Evolutionary conservation across 2,113 vertebrate genomes (phyloP), one percentile per base, ranked within the genome.

Genomic region (Daubentonia madagascariensis): DNA sequence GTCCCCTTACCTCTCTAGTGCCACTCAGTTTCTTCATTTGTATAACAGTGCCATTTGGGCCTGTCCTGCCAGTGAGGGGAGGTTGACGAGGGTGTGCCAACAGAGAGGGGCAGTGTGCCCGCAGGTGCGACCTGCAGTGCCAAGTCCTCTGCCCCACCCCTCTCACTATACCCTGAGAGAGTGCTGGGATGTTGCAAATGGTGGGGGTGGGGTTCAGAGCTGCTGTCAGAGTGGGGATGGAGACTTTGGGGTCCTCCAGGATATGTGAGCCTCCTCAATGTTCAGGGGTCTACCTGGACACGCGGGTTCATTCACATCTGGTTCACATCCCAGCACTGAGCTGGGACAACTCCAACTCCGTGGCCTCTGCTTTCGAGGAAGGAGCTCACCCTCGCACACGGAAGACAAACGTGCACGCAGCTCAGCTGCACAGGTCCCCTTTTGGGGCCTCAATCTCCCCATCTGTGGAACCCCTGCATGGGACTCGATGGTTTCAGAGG

Each of bases 321-420:
- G 48, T 10, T 72, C 17, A 32, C 35, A 6, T 9, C 57, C 28
- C 81, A 43, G 35, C 73, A 30, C 72, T 11, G 40, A 61, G 54
- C 54, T 22, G 40, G 45, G 40, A 28, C 30, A 23, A 25, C 32
- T 7, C 45, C 40, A 12, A 20, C n/a, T 48, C 37, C 23, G 0
- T 23, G 11, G 50, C 25, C 7, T 7, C 20, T 17, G 28, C n/a
- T 17, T 18, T 37, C 8, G 6, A 72, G 32, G 48, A 73, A n/a
- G 61, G 61, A 20, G n/a, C 78, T 73, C 25, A 0, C 37, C 3
- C 6, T 59, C 1, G 0, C 52, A 70, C n/a, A 28, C n/a, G 20
- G 40, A 68, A 72, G 48, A 32, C n/a, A 48, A 65, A 35, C 1
- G 0, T n/a, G 5, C 1, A 2, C 17, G 7, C 2, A 3, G 22